Evolutionary conservation across 2,888 invertebrate species (phyloP), one percentile per base, ranked within the genome.

Genomic region (Oligia latruncula): DNA sequence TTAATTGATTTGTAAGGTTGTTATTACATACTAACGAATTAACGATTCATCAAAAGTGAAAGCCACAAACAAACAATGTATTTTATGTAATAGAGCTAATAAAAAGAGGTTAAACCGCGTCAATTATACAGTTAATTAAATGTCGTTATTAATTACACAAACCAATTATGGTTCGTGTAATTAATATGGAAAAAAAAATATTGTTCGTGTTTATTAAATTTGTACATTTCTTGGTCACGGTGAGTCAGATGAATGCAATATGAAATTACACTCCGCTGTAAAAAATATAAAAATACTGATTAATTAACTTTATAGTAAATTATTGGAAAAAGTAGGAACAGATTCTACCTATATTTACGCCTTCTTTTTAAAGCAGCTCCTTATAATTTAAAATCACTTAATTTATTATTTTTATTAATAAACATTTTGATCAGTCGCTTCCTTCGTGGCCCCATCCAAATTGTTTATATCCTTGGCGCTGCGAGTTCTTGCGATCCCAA

Each of bases 391-490:
- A 46, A 46, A 46, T 46, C 11, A 11, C 13, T 46, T 46, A 0
- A 9, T 46, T 46, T 46, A 46, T 46, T 46, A 46, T 46, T 11
- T 46, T 46, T 46, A 46, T 11, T 46, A 46, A 46, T 1, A 46
- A 46, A 46, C 0, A 13, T 13, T 9, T 46, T 46, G 11, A 13
- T 46, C 11, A 46, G 9, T 71, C 87, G 85, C 85, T 62, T 1
- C 17, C 76, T 87, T 90, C n/a, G 67, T 77, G 82, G 91, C 92
- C 85, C 79, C 83, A 88, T 76, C 71, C 82, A 75, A 88, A 90
- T 88, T 90, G 90, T 92, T 91, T 91, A 91, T 88, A 88, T 88
- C 86, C 84, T 87, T 84, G 78, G 84, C 78, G 87, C 86, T 78
- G 83, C 82, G 82, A 88, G 88, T 88, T 90, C 90, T 88, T 88